Base-by-base conservation (phyloP, 1,140 invertebrate species). In the Hestina assimilis region DNA sequence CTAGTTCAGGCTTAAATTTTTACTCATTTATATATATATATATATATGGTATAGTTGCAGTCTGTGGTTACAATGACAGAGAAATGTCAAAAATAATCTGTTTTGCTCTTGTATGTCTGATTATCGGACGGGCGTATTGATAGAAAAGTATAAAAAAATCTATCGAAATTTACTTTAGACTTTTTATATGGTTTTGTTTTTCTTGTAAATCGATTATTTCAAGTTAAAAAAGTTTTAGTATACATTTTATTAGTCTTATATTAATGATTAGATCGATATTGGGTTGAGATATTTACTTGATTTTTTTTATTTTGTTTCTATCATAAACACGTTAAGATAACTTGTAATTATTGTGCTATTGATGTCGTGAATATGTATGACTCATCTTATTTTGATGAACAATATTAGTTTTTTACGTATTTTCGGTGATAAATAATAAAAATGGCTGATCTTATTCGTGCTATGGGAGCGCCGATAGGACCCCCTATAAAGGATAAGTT, bases 401-500 rank as follows among this genome's bases (percentile, higher is more conserved):
- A 63, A 47, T 23, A 31, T 47, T 61, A 55, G 53, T 51, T 59
- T 60, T 66, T 60, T 61, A 59, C 47, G 42, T 43, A 59, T 38
- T 38, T 69, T 65, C 47, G 20, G 51, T 60, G 24, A 14, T 59
- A 29, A 46, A 58, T 35, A 35, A 46, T 59, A 69, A 78, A 75
- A 75, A 92, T 93, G 92, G 92, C 92, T 76, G 92, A 93, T 89
- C 83, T 93, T 73, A 92, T 93, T 73, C 91, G 92, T 61, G 85
- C 90, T 73, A 90, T 90, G 83, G 91, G 91, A 80, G 88, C 90
- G 63, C 91, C 91, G 57, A 90, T 90, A 56, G 90, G 89, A 82
- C 90, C 90, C 76, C 89, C 91, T 69, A 78, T 90, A 73, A 93
- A 92, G 86, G 92, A 92, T 80, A 93, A 94, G 89, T 91, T 94